These are phyloP conservation scores for Mallotus villosus DNA, from an alignment of 2,797 vertebrate genomes.

Conservation along the genomic window DNA sequence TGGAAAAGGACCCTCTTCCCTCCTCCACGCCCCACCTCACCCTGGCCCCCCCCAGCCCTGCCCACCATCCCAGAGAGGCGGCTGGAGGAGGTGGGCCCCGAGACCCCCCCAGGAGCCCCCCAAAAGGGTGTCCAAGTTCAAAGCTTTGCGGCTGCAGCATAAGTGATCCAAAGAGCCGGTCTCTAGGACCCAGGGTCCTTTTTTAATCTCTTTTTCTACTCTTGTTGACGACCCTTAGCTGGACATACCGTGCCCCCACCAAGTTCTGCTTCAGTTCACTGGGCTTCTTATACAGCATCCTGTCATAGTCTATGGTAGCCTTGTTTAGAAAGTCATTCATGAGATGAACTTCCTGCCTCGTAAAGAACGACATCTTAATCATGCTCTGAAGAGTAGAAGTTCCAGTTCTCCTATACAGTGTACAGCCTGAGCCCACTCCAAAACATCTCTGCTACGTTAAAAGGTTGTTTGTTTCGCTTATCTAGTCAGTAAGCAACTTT, in stretches of 20 bases:
- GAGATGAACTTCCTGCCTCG: background rate
- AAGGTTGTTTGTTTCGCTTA: conserved; percentile 13
- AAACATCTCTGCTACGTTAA: background rate
- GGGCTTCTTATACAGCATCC: background rate
- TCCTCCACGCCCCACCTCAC: conserved; percentile 77
- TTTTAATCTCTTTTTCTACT: conserved; percentile 24
- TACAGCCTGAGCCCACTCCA: background rate
- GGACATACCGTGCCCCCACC: background rate
- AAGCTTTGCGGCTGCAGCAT: conserved; percentile 89
- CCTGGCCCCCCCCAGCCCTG: conserved; percentile 80
- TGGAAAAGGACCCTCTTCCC: conserved; percentile 91
- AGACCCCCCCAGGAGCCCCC: conserved; percentile 61
- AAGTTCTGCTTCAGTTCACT: background rate
- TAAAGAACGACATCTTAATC: background rate
- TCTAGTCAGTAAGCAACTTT: conserved; percentile 8
- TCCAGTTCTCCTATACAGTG: too few relatives aligned
- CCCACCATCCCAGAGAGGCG: conserved; percentile 91
- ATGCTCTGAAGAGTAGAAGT: too few relatives aligned
- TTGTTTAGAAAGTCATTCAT: background rate
- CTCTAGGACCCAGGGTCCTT: conserved; percentile 12
- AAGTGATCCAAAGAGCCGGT: conserved; percentile 57
- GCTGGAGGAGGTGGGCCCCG: conserved; percentile 80
- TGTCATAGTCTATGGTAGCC: background rate
- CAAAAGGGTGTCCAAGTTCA: conserved; percentile 93
- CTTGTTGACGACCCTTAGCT: conserved; percentile 1